Base-by-base conservation (phyloP, 2,888 invertebrate genomes). In the Aspidiotus destructor region DNA sequence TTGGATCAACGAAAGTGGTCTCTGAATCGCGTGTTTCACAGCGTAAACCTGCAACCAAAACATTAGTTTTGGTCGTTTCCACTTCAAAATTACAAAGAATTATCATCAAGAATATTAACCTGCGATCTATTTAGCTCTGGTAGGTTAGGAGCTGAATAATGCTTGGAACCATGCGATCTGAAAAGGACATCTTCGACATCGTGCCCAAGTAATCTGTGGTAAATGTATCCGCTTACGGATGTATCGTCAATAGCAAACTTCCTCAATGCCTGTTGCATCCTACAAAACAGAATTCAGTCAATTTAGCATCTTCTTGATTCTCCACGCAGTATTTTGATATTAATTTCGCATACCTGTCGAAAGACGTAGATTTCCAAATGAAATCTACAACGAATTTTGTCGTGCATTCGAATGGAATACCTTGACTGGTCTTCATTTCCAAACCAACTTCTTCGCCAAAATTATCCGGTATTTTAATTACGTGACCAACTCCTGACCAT, bases 311-410 rank as follows among this genome's bases (percentile, higher is more conserved):
- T 28, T 28, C 28, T 28, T 28, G 28, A 28, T 28, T 28, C 28
- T 28, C 28, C 5, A 28, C 5, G 5, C 28, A 28, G 48, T n/a
- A 48, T 48, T 48, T 3, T n/a, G 2, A 48, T 3, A 48, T n/a
- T n/a, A 48, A 28, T 28, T 28, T 28, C 11, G 52, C 52, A 52
- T 74, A 89, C 90, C 91, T 86, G 79, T 97, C 97, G 78, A 98
- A 98, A 41, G 94, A 94, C 1, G 97, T 98, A 72, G 96, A 94
- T 78, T 98, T 98, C 98, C 97, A 98, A 63, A 98, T 97, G 78
- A 97, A 99, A 79, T 99, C 98, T 7, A 98, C 94, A 0, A 94
- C 92, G 79, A 97, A 99, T 79, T 94, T 95, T 73, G 92, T 91
- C 62, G 89, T 89, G 78, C 92, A 92, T 74, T 97, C 96, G 0